A percentile compares a stretch with the other conserved stretches of the same genome.
Evolutionary conservation across 2,888 invertebrate genomes (phyloP).

Genomic region (Xestia xanthographa): DNA sequence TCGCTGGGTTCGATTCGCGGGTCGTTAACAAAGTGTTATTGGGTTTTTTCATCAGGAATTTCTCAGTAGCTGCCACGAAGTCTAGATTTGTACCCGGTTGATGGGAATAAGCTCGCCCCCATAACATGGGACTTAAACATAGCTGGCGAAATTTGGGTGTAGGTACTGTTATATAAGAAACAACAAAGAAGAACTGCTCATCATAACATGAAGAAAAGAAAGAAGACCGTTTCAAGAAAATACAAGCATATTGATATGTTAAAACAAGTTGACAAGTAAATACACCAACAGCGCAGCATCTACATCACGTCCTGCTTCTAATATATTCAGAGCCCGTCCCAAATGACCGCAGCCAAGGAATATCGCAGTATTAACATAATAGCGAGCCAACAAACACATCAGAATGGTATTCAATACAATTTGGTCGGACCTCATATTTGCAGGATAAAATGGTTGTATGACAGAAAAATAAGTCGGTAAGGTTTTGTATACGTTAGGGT

Average conservation of each 20-base stretch:
- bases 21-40: neutral
- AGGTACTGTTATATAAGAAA: neutral
- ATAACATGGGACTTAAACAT: neutral
- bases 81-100: neutral
- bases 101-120: neutral
- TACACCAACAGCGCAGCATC: neutral
- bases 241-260: neutral
- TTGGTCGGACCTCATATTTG: constrained; percentile 39
- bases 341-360: constrained; percentile 43
- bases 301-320: constrained; percentile 3
- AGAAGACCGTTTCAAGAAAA: neutral
- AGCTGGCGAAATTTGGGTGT: neutral
- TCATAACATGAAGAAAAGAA: neutral
- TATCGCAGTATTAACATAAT: constrained; percentile 50
- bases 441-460: constrained; percentile 12
- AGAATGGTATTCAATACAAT: constrained; percentile 44
- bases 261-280: neutral
- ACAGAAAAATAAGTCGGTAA: neutral
- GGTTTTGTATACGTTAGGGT: neutral
- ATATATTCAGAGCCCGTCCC: constrained; percentile 51
- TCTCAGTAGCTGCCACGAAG: neutral
- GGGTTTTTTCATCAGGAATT: neutral
- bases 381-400: constrained; percentile 55
- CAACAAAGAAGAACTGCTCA: neutral
- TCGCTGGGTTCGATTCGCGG: neutral